Percentiles rank a stretch among this genome's conserved stretches.
Evolutionary conservation across 2,113 vertebrate genomes (phyloP).

Genomic region (Siniperca knerii): DNA sequence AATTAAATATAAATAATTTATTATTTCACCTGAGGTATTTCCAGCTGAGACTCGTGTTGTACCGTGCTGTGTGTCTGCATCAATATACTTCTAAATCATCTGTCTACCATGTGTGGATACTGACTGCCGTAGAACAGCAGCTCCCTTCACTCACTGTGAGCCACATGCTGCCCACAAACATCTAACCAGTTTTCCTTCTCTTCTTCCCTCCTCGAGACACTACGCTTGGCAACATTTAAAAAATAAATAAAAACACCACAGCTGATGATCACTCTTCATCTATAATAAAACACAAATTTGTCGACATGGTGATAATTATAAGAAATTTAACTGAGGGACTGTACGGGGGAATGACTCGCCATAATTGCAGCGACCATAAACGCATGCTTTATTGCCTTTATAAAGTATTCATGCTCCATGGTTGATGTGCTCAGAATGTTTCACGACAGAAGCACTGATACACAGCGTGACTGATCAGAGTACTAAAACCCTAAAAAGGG

Average conservation of each 20-base stretch:
- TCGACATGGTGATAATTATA: slow-evolving; percentile 73
- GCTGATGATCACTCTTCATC: slow-evolving; percentile 65
- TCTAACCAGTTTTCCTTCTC: slow-evolving; percentile 22
- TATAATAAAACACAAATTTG: slow-evolving; percentile 74
- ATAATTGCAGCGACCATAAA: slow-evolving; percentile 79
- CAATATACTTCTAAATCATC: slow-evolving; percentile 7
- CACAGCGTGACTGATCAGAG: slow-evolving; percentile 63
- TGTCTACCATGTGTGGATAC: slow-evolving; percentile 30
- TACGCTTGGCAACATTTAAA: slow-evolving; percentile 40
- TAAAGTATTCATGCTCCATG: slow-evolving; percentile 81
- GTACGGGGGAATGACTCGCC: slow-evolving; percentile 58
- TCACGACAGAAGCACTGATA: slow-evolving; percentile 60
- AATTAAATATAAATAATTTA: no score
- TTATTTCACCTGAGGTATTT: background rate
- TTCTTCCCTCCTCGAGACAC: slow-evolving; percentile 16
- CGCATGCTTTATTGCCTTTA: slow-evolving; percentile 81
- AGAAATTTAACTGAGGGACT: slow-evolving; percentile 60
- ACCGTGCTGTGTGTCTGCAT: background rate
- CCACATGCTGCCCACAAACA: slow-evolving; percentile 19
- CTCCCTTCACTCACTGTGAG: slow-evolving; percentile 12
- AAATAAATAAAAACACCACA: slow-evolving; percentile 62
- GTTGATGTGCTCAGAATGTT: slow-evolving; percentile 73
- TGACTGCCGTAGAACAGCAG: slow-evolving; percentile 18
- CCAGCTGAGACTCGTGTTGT: background rate
- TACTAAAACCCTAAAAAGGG: slow-evolving; percentile 70